Evolutionary conservation across 2,888 invertebrate genomes (phyloP), one percentile per base, ranked within the genome.

Genomic region (Hydrotaea diabolus): DNA sequence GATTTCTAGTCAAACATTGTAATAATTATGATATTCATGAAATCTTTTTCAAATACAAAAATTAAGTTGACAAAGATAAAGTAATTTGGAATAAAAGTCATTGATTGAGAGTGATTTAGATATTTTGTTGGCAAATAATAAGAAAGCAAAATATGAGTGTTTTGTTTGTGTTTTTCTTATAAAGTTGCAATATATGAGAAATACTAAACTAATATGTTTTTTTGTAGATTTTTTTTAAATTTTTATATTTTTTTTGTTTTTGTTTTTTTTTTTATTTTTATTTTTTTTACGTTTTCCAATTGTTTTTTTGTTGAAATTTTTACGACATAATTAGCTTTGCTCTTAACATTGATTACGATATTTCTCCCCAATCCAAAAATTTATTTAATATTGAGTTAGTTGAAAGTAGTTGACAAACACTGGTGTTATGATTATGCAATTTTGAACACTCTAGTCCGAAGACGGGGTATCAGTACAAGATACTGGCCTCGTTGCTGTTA

Each of bases 251-350:
- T 77, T 80, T 85, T 73, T 84, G 74, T 85, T 84, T 82, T 87
- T 73, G 59, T 86, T 85, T 83, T 79, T 39, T 81, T 73, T 39
- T 86, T 87, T 87, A 88, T 87, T 39, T 80, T 71, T 46, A 86
- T 87, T 87, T 88, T 87, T 89, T 88, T 87, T 86, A 66, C 21
- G 31, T 85, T 87, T 89, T 88, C 81, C 36, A 8, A 31, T 57
- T 46, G 71, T 86, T 86, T 59, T 88, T 82, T 73, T 87, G 74
- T 49, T 87, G 85, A 87, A 78, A 86, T 85, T 87, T 91, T 89
- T 87, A 88, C 87, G 92, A 91, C 88, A 90, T 90, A 87, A 88
- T 88, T 88, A 89, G 87, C 88, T 89, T 86, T 90, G 87, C 91
- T 90, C 91, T 90, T 89, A 91, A 90, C 91, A 88, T 87, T 88